Percentiles rank a stretch among this genome's conserved stretches.
Conservation (phyloP, 2,797 vertebrate genomes). For the Philypnodon macrostomus region DNA sequence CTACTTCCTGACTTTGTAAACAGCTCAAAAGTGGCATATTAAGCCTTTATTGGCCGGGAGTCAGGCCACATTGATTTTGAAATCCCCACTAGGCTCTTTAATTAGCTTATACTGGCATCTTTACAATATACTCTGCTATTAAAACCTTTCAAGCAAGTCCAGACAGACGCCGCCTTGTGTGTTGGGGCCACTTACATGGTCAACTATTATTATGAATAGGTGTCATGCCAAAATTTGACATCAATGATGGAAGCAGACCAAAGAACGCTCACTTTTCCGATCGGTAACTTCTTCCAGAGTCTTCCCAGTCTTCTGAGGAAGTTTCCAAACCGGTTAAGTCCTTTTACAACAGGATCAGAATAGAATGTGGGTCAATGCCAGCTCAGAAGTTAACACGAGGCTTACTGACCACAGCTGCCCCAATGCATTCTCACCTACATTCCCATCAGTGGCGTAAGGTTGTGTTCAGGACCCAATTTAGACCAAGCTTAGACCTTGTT, state of each 20-base stretch:
- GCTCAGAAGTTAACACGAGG: slow-evolving; percentile 57
- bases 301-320: slow-evolving; percentile 27
- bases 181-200: no score
- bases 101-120: slow-evolving; percentile 36
- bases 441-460: no score
- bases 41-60: slow-evolving; percentile 42
- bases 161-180: no score
- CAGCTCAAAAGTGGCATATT: slow-evolving; percentile 10
- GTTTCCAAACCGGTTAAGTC: slow-evolving; percentile 57
- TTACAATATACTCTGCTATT: not conserved
- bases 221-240: no score
- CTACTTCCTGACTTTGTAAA: slow-evolving; percentile 9
- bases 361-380: slow-evolving; percentile 75
- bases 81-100: slow-evolving; percentile 48
- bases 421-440: no score
- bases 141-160: slow-evolving; percentile 1
- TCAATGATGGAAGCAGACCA: not conserved
- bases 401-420: slow-evolving; percentile 56
- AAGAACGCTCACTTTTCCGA: not conserved
- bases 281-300: not conserved
- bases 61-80: slow-evolving; percentile 55
- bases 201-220: no score
- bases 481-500: no score
- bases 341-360: slow-evolving; percentile 42
- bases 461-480: no score